Conservation (phyloP, 2,888 invertebrate genomes). For the Agriotes lineatus region DNA sequence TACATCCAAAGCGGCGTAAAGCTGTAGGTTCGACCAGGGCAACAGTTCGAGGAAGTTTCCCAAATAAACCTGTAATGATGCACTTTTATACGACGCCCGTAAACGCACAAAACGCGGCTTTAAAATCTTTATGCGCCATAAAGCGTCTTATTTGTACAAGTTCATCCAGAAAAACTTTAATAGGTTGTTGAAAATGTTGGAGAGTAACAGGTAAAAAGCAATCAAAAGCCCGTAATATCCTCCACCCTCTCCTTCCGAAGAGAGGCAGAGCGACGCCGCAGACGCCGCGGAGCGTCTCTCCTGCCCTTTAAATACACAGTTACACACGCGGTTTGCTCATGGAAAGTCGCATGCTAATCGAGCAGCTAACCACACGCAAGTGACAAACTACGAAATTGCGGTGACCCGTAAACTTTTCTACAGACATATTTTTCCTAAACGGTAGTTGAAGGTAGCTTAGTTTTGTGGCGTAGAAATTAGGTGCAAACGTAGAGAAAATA, state of each 20-base stretch:
- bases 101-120: not conserved
- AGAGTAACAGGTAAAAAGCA: slow-evolving; percentile 45
- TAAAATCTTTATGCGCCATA: slow-evolving; percentile 1
- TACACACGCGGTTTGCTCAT: slow-evolving; percentile 43
- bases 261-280: slow-evolving; percentile 46
- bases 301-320: slow-evolving; percentile 44
- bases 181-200: slow-evolving; percentile 33
- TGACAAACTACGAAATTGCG: not conserved
- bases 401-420: not conserved
- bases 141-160: slow-evolving; percentile 15
- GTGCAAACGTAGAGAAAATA: not conserved
- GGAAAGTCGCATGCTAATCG: slow-evolving; percentile 37
- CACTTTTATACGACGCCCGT: not conserved
- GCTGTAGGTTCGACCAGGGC: too few species aligned
- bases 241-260: slow-evolving; percentile 35
- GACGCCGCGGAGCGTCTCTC: slow-evolving; percentile 45
- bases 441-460: not conserved
- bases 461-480: not conserved
- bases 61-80: too few species aligned
- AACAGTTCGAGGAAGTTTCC: too few species aligned
- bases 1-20: too few species aligned
- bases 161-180: slow-evolving; percentile 29
- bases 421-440: not conserved
- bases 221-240: slow-evolving; percentile 41
- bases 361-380: slow-evolving; percentile 11